phyloP scores from a whole-genome alignment of 2,113 vertebrate species.

The Halcyon senegalensis region DNA sequence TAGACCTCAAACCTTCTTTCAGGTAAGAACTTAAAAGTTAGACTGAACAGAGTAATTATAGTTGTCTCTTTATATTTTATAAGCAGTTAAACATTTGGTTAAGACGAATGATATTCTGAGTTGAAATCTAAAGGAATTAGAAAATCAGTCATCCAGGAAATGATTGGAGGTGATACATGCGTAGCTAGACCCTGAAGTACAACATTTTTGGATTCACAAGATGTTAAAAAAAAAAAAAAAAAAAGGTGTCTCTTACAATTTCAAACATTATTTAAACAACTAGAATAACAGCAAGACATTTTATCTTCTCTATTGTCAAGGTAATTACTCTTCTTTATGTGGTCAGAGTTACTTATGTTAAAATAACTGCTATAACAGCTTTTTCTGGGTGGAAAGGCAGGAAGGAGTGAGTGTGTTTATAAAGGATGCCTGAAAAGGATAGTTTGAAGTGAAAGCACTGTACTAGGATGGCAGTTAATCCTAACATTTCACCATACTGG shows the following conservation, averaged over 20 bases:
- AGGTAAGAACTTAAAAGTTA: neutral
- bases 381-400: neutral
- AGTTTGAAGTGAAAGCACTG: neutral
- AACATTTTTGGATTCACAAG: neutral
- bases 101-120: neutral
- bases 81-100: neutral
- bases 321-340: neutral
- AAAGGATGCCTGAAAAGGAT: neutral
- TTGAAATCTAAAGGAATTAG: constrained; percentile 11
- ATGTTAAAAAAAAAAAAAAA: neutral
- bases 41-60: neutral
- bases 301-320: neutral
- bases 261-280: neutral
- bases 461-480: neutral
- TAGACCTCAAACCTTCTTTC: neutral
- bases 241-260: neutral
- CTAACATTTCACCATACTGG: neutral
- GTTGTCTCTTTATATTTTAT: neutral
- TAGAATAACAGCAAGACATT: neutral
- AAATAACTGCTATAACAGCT: neutral
- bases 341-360: neutral
- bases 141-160: neutral
- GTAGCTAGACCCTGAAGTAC: neutral
- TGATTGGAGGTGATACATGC: neutral
- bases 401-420: neutral